These are phyloP conservation scores for Parapsyche elsis DNA, from an alignment of 1,140 invertebrate genomes.

Conservation along the genomic window DNA sequence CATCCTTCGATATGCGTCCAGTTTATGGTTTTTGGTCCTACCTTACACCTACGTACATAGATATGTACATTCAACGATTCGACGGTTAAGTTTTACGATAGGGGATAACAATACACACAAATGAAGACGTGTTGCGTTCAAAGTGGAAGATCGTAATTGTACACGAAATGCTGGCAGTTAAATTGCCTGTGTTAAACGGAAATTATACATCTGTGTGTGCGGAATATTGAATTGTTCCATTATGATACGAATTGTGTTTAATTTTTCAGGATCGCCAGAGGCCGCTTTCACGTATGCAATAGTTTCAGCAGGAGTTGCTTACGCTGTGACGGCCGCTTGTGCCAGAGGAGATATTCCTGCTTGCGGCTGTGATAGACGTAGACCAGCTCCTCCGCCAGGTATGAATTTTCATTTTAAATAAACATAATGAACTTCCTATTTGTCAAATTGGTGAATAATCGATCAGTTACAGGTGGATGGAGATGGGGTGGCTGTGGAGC, in stretches of 20 bases:
- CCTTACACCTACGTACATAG: too few relatives aligned
- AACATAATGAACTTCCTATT: too few relatives aligned
- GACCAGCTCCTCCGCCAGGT: conserved; percentile 61
- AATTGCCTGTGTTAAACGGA: too few relatives aligned
- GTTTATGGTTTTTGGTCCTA: too few relatives aligned
- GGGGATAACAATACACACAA: background rate
- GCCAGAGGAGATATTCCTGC: conserved; percentile 87
- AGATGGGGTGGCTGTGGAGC: conserved; percentile 92
- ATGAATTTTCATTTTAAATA: background rate
- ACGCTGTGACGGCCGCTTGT: conserved; percentile 90
- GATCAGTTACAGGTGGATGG: conserved; percentile 64
- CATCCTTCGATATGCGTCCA: too few relatives aligned
- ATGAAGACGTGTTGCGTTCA: background rate
- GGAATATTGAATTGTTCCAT: background rate
- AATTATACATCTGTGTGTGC: background rate
- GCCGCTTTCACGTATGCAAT: conserved; percentile 93
- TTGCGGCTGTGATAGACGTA: conserved; percentile 81
- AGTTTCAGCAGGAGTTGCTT: conserved; percentile 89
- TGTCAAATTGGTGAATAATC: background rate
- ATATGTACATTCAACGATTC: background rate
- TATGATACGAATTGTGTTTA: background rate
- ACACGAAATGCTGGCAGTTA: background rate
- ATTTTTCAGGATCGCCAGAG: conserved; percentile 82
- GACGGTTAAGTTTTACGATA: background rate
- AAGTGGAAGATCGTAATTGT: background rate